phyloP scores from a whole-genome alignment of 2,797 vertebrate species.

The Spinus pinus region DNA sequence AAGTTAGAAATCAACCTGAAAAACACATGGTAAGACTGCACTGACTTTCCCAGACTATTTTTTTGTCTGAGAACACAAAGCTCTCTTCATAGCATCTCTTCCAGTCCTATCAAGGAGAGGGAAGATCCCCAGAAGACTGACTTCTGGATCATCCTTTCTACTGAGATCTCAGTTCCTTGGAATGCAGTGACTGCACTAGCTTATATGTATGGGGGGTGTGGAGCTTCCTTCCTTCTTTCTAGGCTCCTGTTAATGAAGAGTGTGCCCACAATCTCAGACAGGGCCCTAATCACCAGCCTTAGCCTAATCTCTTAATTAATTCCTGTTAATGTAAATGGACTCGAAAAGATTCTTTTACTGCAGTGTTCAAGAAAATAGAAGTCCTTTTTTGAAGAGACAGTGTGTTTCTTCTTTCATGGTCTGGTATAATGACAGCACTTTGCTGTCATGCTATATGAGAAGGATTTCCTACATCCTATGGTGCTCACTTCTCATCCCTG shows the following conservation, averaged over 20 bases:
- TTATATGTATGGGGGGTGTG: background rate
- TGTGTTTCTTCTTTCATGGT: background rate
- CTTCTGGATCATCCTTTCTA: background rate
- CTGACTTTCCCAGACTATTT: background rate
- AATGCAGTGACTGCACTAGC: background rate
- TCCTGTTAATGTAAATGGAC: constrained; percentile 18
- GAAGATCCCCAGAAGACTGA: background rate
- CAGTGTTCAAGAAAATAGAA: background rate
- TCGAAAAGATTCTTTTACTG: background rate
- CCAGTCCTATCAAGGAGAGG: background rate
- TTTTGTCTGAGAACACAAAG: background rate
- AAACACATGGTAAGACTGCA: background rate
- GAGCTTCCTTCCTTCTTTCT: background rate
- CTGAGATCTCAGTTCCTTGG: background rate
- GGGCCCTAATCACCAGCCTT: background rate
- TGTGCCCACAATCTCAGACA: background rate
- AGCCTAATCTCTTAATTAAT: constrained; percentile 58
- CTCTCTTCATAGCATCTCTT: background rate
- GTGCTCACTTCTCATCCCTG: constrained; percentile 15
- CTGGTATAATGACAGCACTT: background rate
- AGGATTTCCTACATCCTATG: constrained; percentile 24
- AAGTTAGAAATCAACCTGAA: constrained; percentile 27
- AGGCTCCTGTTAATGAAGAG: background rate
- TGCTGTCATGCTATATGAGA: background rate
- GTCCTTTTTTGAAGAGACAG: background rate